Conservation (phyloP, 1,140 invertebrate genomes). For the Microplitis demolitor region DNA sequence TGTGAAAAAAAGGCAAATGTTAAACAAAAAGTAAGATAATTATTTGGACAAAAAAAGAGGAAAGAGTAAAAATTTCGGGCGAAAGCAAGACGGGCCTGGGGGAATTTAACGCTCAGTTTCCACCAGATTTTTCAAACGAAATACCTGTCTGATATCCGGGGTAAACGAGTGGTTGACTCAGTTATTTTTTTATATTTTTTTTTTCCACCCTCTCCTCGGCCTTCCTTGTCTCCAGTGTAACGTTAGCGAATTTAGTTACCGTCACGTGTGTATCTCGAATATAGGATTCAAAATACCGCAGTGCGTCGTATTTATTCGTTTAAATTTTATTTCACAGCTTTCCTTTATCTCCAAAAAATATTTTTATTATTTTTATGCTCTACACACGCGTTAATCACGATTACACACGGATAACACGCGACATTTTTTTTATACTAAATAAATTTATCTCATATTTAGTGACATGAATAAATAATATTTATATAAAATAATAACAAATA, state of each 20-base stretch:
- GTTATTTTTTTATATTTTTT: too few species aligned
- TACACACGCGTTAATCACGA: not conserved
- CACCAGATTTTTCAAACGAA: not conserved
- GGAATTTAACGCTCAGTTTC: not conserved
- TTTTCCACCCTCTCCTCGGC: not conserved
- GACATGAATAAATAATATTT: not conserved
- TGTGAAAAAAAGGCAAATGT: too few species aligned
- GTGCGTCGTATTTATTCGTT: slow-evolving; percentile 13
- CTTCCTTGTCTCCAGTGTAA: not conserved
- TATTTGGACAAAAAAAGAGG: not conserved
- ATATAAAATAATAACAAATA: not conserved
- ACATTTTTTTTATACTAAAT: not conserved
- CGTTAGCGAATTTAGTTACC: slow-evolving; percentile 1
- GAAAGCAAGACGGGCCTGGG: not conserved
- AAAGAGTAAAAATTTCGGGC: not conserved
- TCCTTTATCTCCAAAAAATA: not conserved
- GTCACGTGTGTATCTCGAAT: not conserved
- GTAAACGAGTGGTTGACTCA: not conserved
- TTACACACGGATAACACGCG: not conserved
- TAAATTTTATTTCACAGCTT: slow-evolving; percentile 6
- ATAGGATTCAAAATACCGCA: slow-evolving; percentile 1
- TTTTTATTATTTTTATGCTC: too few species aligned
- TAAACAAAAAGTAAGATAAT: not conserved
- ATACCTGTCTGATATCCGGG: not conserved
- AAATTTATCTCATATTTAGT: not conserved